Percentiles rank a stretch among this genome's conserved stretches.
phyloP scores from a whole-genome alignment of 2,113 vertebrate species.

The Murina feae region DNA sequence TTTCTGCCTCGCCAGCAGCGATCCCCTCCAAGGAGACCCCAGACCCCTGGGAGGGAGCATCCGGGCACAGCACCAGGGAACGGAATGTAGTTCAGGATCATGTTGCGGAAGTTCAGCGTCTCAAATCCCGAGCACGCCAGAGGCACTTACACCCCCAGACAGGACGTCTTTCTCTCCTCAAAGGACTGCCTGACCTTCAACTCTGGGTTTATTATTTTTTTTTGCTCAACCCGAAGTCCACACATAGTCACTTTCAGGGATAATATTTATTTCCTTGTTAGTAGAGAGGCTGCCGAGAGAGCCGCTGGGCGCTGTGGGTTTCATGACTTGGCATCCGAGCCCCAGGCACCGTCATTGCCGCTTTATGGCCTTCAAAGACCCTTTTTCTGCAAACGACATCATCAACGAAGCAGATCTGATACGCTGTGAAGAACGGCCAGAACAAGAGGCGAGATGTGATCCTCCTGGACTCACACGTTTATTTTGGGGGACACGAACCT shows the following conservation, averaged over 20 bases:
- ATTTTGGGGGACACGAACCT: constrained; percentile 24
- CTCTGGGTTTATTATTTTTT: background rate
- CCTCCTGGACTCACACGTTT: background rate
- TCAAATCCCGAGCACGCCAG: background rate
- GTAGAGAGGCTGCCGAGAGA: background rate
- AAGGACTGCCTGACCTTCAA: background rate
- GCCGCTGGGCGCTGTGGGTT: constrained; percentile 1
- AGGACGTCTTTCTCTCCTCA: background rate
- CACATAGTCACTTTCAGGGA: background rate
- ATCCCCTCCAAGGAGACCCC: background rate
- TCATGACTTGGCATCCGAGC: background rate
- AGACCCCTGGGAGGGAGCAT: background rate
- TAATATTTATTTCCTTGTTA: constrained; percentile 42
- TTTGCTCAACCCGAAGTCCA: background rate
- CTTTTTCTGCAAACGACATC: constrained; percentile 38
- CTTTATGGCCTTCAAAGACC: constrained; percentile 45
- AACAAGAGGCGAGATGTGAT: background rate
- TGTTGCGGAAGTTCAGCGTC: background rate
- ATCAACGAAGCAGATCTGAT: constrained; percentile 39
- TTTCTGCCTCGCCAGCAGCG: background rate
- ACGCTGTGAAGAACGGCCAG: background rate
- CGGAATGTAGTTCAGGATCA: background rate
- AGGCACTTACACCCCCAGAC: background rate
- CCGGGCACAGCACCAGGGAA: background rate
- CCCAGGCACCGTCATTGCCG: constrained; percentile 21